These are phyloP conservation scores for Macrobrachium nipponense DNA, from an alignment of 1,140 invertebrate genomes.

Conservation along the genomic window DNA sequence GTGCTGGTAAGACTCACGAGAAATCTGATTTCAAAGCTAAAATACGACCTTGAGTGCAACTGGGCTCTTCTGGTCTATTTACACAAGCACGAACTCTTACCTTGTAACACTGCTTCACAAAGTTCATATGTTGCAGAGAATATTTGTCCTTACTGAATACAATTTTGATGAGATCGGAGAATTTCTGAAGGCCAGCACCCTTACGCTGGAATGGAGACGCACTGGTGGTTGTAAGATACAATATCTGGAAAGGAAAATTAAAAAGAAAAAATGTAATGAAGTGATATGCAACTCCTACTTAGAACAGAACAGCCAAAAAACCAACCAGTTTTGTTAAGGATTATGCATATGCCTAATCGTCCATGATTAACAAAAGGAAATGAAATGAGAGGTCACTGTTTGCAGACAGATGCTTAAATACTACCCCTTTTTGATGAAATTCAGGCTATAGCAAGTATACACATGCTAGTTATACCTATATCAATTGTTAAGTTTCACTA, in stretches of 20 bases:
- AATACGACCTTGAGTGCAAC: background rate
- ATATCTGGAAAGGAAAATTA: slow-evolving; percentile 63
- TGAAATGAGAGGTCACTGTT: too few relatives aligned
- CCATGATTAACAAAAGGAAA: too few relatives aligned
- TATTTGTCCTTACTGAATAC: slow-evolving; percentile 72
- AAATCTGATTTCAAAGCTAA: too few relatives aligned
- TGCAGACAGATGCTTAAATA: too few relatives aligned
- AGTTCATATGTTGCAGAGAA: slow-evolving; percentile 73
- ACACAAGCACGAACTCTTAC: slow-evolving; percentile 63
- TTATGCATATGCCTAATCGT: too few relatives aligned
- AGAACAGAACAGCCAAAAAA: too few relatives aligned
- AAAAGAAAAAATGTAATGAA: background rate
- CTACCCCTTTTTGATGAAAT: background rate
- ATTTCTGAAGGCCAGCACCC: slow-evolving; percentile 81
- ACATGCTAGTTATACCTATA: too few relatives aligned
- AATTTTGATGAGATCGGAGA: slow-evolving; percentile 80
- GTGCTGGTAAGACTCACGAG: too few relatives aligned
- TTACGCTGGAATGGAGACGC: slow-evolving; percentile 77
- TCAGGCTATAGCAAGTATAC: too few relatives aligned
- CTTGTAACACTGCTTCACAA: slow-evolving; percentile 82
- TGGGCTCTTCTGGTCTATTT: background rate
- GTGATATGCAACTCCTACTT: too few relatives aligned
- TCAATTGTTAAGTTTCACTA: too few relatives aligned
- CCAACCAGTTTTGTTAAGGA: too few relatives aligned
- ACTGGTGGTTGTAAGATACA: slow-evolving; percentile 80